Conservation (phyloP, 35 echinoderm and acorn worm species). For the Eucidaris tribuloides region DNA sequence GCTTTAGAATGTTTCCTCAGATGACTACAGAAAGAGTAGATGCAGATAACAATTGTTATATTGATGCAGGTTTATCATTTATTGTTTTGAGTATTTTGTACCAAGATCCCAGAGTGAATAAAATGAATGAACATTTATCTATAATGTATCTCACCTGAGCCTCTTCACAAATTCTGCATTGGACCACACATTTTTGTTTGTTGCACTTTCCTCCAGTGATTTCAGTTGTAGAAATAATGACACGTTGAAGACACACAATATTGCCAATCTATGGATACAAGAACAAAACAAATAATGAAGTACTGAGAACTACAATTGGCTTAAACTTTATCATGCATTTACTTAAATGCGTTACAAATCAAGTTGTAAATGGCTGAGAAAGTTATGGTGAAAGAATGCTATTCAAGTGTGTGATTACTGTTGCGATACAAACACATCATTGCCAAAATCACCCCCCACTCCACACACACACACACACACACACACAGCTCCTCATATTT, state of each 20-base stretch:
- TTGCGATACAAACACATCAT: too few species aligned
- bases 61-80: background rate
- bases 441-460: too few species aligned
- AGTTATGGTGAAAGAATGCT: background rate
- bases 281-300: background rate
- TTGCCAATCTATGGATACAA: constrained; percentile 35
- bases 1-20: background rate
- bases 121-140: too few species aligned
- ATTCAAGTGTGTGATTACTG: too few species aligned
- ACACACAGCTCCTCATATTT: too few species aligned
- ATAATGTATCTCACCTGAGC: constrained; percentile 53
- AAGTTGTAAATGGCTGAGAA: background rate
- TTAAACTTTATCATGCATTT: background rate
- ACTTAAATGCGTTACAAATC: background rate
- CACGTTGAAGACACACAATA: constrained; percentile 55
- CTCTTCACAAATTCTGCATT: constrained; percentile 12
- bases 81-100: background rate
- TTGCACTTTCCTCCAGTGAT: constrained; percentile 30
- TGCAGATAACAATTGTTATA: background rate
- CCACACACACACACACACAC: too few species aligned
- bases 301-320: background rate
- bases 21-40: background rate
- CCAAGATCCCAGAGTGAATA: background rate
- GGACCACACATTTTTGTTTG: background rate
- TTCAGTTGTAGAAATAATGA: constrained; percentile 50